Evolutionary conservation across 2,888 invertebrate species (phyloP).

Genomic region (Carcina quercana): DNA sequence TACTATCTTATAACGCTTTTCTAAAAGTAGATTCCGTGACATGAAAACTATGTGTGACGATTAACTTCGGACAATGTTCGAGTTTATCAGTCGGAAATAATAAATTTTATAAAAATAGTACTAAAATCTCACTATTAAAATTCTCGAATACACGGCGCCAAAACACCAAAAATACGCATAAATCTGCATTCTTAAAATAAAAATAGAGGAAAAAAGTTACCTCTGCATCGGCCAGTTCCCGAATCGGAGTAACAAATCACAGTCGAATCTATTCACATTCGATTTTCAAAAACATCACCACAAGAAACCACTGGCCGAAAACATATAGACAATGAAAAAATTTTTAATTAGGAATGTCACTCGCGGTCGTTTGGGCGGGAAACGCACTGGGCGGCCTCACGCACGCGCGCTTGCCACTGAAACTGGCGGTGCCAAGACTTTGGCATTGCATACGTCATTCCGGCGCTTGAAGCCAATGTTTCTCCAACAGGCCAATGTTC

Average conservation of each 20-base stretch:
- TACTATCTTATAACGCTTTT: too few species aligned
- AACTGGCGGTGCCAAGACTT: slow-evolving; percentile 37
- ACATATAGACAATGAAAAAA: slow-evolving; percentile 24
- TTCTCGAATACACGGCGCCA: too few species aligned
- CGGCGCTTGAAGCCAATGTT: slow-evolving; percentile 21
- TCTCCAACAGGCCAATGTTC: slow-evolving; percentile 29
- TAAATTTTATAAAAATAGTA: too few species aligned
- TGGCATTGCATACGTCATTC: slow-evolving; percentile 31
- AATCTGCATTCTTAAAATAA: too few species aligned
- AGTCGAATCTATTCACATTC: slow-evolving; percentile 27
- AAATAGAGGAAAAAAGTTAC: too few species aligned
- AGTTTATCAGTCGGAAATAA: too few species aligned
- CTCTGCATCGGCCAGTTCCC: too few species aligned
- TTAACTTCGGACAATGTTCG: too few species aligned
- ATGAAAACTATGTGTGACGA: too few species aligned
- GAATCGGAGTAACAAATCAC: slow-evolving; percentile 22
- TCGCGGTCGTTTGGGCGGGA: slow-evolving; percentile 48
- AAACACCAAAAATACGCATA: too few species aligned
- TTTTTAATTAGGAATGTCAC: slow-evolving; percentile 42
- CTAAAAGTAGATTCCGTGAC: too few species aligned
- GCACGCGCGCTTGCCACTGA: slow-evolving; percentile 55
- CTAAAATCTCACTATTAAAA: too few species aligned
- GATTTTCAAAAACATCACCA: slow-evolving; percentile 27
- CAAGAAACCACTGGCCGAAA: slow-evolving; percentile 27
- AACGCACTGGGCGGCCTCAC: slow-evolving; percentile 46